phyloP scores from a whole-genome alignment of 37 sponge, comb jelly and placozoan genomes.

The Axinella damicornis region DNA sequence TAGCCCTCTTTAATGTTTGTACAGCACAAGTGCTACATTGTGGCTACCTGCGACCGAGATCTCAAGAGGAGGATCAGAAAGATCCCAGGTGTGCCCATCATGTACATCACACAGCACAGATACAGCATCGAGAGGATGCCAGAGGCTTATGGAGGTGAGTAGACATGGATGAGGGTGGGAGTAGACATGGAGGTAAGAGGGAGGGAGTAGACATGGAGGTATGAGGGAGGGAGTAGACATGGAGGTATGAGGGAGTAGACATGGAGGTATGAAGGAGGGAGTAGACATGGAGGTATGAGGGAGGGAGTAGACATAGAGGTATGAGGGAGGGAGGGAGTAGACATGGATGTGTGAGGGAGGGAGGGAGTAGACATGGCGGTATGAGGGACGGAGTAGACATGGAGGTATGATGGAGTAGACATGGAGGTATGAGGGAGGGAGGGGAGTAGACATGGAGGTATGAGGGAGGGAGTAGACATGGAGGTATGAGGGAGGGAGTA shows the following conservation, averaged over 20 bases:
- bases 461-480: too few relatives aligned
- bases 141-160: conserved; percentile 93
- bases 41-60: conserved; percentile 98
- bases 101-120: conserved; percentile 95
- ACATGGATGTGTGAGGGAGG: conserved; percentile 12
- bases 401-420: conserved; percentile 79
- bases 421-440: conserved; percentile 20
- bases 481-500: conserved; percentile 92
- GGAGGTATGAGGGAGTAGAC: not conserved
- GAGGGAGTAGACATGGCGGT: conserved; percentile 43
- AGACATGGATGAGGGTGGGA: not conserved
- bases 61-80: conserved; percentile 95
- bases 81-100: conserved; percentile 98
- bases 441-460: conserved; percentile 41
- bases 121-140: conserved; percentile 98
- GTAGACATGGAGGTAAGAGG: too few relatives aligned
- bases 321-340: conserved; percentile 81
- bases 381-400: not conserved
- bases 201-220: conserved; percentile 62
- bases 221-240: conserved; percentile 75
- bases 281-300: not conserved
- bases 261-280: conserved; percentile 94
- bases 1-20: conserved; percentile 7
- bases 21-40: conserved; percentile 97
- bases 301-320: too few relatives aligned